phyloP scores from a whole-genome alignment of 2,888 invertebrate species.

The Thecophora atra region DNA sequence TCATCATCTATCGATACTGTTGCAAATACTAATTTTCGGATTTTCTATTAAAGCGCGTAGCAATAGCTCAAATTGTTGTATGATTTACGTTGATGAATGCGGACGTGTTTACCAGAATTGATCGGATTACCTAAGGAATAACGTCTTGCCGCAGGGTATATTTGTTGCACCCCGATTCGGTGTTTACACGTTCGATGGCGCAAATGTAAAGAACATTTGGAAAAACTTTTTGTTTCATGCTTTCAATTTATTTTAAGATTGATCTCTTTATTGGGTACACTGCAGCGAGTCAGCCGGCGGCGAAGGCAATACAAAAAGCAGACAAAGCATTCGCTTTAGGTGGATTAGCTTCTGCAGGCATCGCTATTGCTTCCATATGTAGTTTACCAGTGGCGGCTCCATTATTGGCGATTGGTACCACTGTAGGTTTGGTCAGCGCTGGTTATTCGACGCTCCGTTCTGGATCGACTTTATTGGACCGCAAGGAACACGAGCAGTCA shows the following conservation, averaged over 20 bases:
- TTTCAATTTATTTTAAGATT: constrained; percentile 43
- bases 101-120: constrained; percentile 67
- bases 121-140: constrained; percentile 64
- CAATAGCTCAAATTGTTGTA: constrained; percentile 56
- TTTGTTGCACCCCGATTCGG: constrained; percentile 67
- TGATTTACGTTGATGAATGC: constrained; percentile 62
- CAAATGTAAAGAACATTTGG: constrained; percentile 34
- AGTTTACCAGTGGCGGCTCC: constrained; percentile 51
- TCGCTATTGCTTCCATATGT: constrained; percentile 42
- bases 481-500: constrained; percentile 56
- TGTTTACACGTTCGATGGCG: constrained; percentile 51
- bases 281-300: constrained; percentile 46
- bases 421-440: constrained; percentile 48
- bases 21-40: too few species aligned
- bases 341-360: constrained; percentile 45
- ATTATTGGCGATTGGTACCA: constrained; percentile 47
- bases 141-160: constrained; percentile 65
- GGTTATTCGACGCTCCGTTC: constrained; percentile 54
- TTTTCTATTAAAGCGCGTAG: constrained; percentile 14
- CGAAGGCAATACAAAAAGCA: constrained; percentile 44
- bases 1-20: background rate
- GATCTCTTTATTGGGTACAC: constrained; percentile 50
- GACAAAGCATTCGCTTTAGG: constrained; percentile 53
- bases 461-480: constrained; percentile 49
- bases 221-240: too few species aligned